Evolutionary conservation across 2,113 vertebrate genomes (phyloP), one percentile per base, ranked within the genome.

Genomic region (Hemiscyllium ocellatum): DNA sequence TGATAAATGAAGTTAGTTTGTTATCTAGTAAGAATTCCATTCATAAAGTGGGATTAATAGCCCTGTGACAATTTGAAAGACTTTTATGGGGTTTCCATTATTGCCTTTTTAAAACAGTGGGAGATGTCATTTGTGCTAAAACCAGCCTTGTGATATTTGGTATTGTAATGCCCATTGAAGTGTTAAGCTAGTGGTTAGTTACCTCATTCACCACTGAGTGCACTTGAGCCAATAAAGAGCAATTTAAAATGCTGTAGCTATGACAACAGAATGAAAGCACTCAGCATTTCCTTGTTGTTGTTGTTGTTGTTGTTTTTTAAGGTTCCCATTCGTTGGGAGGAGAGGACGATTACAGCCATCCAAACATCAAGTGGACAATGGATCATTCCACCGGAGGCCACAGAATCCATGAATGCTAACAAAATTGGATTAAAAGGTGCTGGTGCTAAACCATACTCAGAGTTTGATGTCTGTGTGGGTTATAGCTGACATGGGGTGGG

Each of bases 381-480:
- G 99, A 99, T 98, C 98, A 99, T 99, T 96, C 99, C 99, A 6
- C 98, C 98, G 12, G 99, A 99, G 47, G 98, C 98, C 96, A 99
- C 99, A 97, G 99, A 99, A 96, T 99, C 99, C 33, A 99, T 99
- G 99, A 98, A 99, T 97, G 98, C 97, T 97, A 99, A 98, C 97
- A 99, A 99, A 97, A 99, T 99, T 95, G 99, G 94, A 95, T 72
- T 95, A 47, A 95, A 95, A 95, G 94, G 94, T 66, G 89, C 89
- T 93, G 56, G 61, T 37, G 89, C 29, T 20, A 22, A 20, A 91
- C 17, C 56, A 90, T 17, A n/a, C 15, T 42, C 3, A 0, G 78
- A 37, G 78, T 19, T 42, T 42, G 78, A 33, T 76, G 72, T 42
- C 17, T 83, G 15, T 42, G 17, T 83, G 78, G 3, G 5, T 83